phyloP scores from a whole-genome alignment of 2,888 invertebrate species.

The Pyrocoelia pectoralis region DNA sequence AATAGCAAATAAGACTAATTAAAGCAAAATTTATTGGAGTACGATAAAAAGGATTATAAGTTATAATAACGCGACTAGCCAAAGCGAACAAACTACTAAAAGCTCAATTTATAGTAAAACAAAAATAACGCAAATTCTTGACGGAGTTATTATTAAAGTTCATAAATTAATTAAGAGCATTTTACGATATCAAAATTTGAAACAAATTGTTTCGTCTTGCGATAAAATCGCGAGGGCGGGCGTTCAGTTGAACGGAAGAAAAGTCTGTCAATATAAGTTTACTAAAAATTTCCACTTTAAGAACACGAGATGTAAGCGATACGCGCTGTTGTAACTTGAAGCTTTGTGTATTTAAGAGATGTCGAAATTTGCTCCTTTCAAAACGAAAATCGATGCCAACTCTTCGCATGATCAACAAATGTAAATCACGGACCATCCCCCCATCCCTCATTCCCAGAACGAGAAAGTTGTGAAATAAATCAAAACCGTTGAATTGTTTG shows the following conservation, averaged over 20 bases:
- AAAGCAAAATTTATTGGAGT: background rate
- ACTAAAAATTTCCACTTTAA: background rate
- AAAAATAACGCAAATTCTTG: background rate
- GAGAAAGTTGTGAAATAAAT: background rate
- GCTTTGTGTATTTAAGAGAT: background rate
- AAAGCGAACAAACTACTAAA: background rate
- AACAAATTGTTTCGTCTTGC: background rate
- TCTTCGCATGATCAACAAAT: background rate
- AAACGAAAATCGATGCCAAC: background rate
- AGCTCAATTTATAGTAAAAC: background rate
- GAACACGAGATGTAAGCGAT: background rate
- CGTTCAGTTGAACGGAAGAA: too few species aligned
- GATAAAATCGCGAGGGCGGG: too few species aligned
- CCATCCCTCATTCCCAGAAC: background rate
- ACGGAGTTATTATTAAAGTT: background rate
- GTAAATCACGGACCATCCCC: background rate
- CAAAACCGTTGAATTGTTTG: slow-evolving; percentile 24
- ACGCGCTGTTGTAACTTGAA: background rate
- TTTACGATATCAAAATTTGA: too few species aligned
- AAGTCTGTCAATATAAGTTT: background rate
- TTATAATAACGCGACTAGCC: slow-evolving; percentile 1
- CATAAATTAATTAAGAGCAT: background rate
- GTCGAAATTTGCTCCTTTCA: background rate
- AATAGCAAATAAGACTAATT: background rate
- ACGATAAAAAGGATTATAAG: slow-evolving; percentile 1